Conservation (phyloP, 1,140 invertebrate species). For the Anoplolepis gracilipes region DNA sequence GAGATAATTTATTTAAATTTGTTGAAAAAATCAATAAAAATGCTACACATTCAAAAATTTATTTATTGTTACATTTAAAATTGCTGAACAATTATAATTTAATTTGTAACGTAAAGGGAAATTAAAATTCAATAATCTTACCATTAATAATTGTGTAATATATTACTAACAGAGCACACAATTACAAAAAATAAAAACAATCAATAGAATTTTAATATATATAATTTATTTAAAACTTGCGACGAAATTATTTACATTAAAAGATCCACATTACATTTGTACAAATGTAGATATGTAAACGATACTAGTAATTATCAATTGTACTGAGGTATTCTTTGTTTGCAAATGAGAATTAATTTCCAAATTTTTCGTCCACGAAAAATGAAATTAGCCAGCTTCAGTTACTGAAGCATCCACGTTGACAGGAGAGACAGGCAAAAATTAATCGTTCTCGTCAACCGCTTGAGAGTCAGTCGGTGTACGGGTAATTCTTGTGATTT, state of each 20-base stretch:
- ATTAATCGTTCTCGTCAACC: slow-evolving; percentile 57
- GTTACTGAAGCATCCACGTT: slow-evolving; percentile 49
- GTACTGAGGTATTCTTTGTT: slow-evolving; percentile 28
- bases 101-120: not conserved
- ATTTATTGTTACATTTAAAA: not conserved
- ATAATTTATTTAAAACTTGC: slow-evolving; percentile 3
- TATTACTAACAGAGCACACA: not conserved
- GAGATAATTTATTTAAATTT: slow-evolving; percentile 5
- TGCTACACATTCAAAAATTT: not conserved
- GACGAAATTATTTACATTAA: not conserved
- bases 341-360: slow-evolving; percentile 49
- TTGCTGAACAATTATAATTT: not conserved
- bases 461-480: slow-evolving; percentile 3
- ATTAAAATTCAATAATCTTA: not conserved
- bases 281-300: slow-evolving; percentile 44
- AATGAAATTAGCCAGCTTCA: slow-evolving; percentile 55
- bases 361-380: slow-evolving; percentile 62
- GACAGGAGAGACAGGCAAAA: slow-evolving; percentile 52
- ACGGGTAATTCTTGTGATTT: slow-evolving; percentile 56
- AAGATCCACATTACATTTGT: not conserved
- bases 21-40: not conserved
- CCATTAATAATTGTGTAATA: not conserved
- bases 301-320: not conserved
- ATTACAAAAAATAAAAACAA: too few species aligned
- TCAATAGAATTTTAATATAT: not conserved